A percentile compares a stretch with the other conserved stretches of the same genome.
Evolutionary conservation across 2,888 invertebrate genomes (phyloP).

Genomic region (Cephus pygmeus): DNA sequence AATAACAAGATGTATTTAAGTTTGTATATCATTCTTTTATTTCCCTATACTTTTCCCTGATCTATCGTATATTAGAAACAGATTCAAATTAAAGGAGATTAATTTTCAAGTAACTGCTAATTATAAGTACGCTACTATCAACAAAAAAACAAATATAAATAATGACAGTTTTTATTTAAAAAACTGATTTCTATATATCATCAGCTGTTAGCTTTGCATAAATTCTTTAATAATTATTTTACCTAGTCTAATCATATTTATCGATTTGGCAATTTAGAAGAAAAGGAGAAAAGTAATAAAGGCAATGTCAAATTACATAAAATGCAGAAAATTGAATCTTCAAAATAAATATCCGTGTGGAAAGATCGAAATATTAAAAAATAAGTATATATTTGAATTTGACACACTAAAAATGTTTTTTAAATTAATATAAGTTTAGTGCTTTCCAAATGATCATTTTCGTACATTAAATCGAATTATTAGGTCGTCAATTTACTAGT

Average conservation of each 20-base stretch:
- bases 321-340: not conserved
- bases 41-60: not conserved
- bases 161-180: too few relatives aligned
- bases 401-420: not conserved
- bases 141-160: too few relatives aligned
- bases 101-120: too few relatives aligned
- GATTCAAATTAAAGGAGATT: not conserved
- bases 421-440: not conserved
- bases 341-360: not conserved
- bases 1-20: conserved; percentile 29
- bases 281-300: not conserved
- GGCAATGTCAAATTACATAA: not conserved
- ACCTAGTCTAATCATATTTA: not conserved
- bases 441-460: not conserved
- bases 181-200: too few relatives aligned
- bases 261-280: not conserved
- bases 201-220: too few relatives aligned
- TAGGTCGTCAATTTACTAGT: not conserved
- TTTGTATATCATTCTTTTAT: conserved; percentile 13
- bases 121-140: too few relatives aligned
- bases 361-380: not conserved
- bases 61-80: not conserved
- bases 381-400: not conserved
- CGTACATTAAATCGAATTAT: not conserved
- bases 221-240: not conserved